phyloP scores from a whole-genome alignment of 35 echinoderm and acorn worm genomes.

The Amphiura filiformis region DNA sequence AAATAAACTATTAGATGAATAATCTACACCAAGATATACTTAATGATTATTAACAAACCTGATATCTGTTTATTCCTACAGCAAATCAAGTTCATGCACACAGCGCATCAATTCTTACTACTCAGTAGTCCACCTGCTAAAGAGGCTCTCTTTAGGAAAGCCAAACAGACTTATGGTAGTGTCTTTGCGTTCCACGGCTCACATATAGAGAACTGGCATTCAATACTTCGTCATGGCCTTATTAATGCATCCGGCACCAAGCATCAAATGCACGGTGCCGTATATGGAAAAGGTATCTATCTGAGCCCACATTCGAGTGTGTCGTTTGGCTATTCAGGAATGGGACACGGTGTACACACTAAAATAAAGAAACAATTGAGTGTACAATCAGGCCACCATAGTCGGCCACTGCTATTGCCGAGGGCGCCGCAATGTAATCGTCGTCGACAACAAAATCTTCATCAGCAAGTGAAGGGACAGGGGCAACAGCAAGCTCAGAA shows the following conservation, averaged over 20 bases:
- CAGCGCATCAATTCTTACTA: conserved; percentile 97
- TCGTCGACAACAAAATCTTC: too few relatives aligned
- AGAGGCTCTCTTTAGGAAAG: conserved; percentile 77
- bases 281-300: conserved; percentile 92
- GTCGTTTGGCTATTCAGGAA: conserved; percentile 96
- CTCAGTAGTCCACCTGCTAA: conserved; percentile 91
- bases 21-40: neutral
- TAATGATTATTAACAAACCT: too few relatives aligned
- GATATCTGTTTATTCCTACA: conserved; percentile 10
- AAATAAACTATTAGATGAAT: too few relatives aligned
- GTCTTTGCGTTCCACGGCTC: conserved; percentile 99
- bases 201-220: conserved; percentile 99
- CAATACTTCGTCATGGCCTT: conserved; percentile 87
- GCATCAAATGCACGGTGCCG: conserved; percentile 89
- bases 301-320: conserved; percentile 92
- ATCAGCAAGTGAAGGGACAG: too few relatives aligned
- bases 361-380: conserved; percentile 25
- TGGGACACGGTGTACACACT: conserved; percentile 83
- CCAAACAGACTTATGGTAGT: conserved; percentile 74
- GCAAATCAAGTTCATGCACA: conserved; percentile 98
- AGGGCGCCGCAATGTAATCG: too few relatives aligned
- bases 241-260: conserved; percentile 99
- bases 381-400: too few relatives aligned
- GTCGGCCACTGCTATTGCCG: too few relatives aligned
- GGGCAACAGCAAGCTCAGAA: too few relatives aligned